These are phyloP conservation scores for Spinus pinus DNA, from an alignment of 2,797 vertebrate genomes.

Conservation along the genomic window DNA sequence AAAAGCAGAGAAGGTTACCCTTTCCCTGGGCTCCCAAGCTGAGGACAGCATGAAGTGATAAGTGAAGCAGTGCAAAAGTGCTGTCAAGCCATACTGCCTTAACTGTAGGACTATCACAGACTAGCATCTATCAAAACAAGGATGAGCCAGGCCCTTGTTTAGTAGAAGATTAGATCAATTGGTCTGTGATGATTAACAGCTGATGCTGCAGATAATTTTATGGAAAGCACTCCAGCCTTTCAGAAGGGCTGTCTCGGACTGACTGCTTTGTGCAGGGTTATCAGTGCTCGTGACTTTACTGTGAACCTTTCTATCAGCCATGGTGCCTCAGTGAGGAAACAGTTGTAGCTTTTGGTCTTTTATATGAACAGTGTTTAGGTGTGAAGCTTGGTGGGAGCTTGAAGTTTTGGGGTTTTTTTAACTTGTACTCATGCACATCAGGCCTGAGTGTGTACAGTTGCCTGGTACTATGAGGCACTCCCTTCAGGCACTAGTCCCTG, in stretches of 20 bases:
- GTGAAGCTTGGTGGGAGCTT: background rate
- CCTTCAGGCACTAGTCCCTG: background rate
- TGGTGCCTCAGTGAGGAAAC: background rate
- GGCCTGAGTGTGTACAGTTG: background rate
- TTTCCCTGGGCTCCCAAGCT: background rate
- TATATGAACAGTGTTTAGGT: background rate
- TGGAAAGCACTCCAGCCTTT: conserved; percentile 16
- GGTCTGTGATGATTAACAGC: conserved; percentile 23
- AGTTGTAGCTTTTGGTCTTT: background rate
- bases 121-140: conserved; percentile 24
- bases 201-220: conserved; percentile 20
- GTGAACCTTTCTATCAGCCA: background rate
- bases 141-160: conserved; percentile 13
- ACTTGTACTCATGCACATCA: accelerated
- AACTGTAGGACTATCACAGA: background rate
- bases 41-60: background rate
- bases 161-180: conserved; percentile 14
- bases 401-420: background rate
- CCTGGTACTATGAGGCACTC: background rate
- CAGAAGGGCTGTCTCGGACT: background rate
- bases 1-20: background rate
- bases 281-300: background rate
- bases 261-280: background rate
- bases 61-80: background rate
- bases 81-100: accelerated